Base-by-base conservation (phyloP, 30 jellyfish, hydroid and myxozoan species). In the Chrysaora quinquecirrha region DNA sequence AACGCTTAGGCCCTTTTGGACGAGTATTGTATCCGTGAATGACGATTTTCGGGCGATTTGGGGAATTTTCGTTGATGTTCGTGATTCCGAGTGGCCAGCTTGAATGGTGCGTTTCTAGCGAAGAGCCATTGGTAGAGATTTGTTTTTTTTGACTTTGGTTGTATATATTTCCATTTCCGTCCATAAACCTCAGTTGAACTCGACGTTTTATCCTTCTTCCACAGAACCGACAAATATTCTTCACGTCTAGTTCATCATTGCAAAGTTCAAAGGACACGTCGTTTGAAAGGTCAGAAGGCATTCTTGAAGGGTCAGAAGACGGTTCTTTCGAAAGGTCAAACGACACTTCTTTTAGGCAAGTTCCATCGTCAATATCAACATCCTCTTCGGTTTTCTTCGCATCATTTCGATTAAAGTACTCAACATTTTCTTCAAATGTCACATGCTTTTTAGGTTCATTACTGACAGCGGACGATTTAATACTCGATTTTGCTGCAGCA, bases 171-270 rank as follows among this genome's bases (percentile, higher is more conserved):
- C 76, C 87, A 49, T 19, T 21, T 20, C 28, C 56, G 30, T 75
- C 76, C 38, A 75, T 0, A 30, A 47, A 30, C 76, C 31, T 75
- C 38, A 75, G 3, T 24, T 49, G 34, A 14, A 56, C 66, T 29
- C 19, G 30, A 23, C 29, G 70, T 52, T 52, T 31, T 49, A 35
- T 79, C 23, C 82, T 65, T 16, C 64, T 79, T 18, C 75, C 61
- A 47, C 89, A 79, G 46, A 63, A 79, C 28, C 82, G 65, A 23
- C 89, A 79, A 12, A 79, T 29, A 20, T 27, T 30, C 2, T 34
- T 58, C 66, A 9, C 70, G 14, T 54, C 73, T 7, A 7, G n/a
- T 14, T 38, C 38, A 24, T n/a, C 58, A 27, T 34, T 0, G 1
- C 47, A 43, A 16, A 21, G 49, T 24, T 73, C 84, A 52, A 3